Conservation (phyloP, 2,113 vertebrate species). For the Puma concolor region DNA sequence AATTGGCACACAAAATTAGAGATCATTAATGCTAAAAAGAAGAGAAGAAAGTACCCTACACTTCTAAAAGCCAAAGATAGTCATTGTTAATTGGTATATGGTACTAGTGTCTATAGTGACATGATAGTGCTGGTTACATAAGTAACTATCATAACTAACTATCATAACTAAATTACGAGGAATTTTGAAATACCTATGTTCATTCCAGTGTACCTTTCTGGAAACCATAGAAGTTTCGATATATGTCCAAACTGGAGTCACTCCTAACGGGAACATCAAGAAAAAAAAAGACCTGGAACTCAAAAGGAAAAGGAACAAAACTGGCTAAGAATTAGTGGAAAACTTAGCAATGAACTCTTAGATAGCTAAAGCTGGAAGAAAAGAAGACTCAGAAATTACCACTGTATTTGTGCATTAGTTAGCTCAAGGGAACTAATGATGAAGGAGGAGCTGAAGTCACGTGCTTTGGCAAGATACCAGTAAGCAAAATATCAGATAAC, state of each 20-base stretch:
- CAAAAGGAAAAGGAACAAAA: slow-evolving; percentile 45
- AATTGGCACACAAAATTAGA: neutral
- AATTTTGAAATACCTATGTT: neutral
- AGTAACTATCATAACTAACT: too few species aligned
- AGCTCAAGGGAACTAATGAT: neutral
- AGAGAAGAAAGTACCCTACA: neutral
- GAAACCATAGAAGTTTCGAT: neutral
- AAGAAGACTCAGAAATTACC: slow-evolving; percentile 12
- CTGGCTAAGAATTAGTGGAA: neutral
- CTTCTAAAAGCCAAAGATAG: neutral
- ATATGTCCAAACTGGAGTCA: slow-evolving; percentile 30
- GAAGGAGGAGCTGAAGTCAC: neutral
- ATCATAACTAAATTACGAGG: too few species aligned
- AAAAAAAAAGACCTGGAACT: slow-evolving; percentile 9
- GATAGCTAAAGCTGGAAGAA: slow-evolving; percentile 15
- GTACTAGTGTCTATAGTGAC: neutral
- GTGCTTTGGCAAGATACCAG: neutral
- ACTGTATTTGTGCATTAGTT: neutral
- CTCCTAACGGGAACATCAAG: neutral
- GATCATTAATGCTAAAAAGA: slow-evolving; percentile 2
- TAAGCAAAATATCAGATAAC: neutral
- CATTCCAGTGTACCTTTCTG: neutral
- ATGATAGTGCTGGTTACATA: too few species aligned
- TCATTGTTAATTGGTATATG: neutral
- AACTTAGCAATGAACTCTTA: slow-evolving; percentile 23